Base-by-base conservation (phyloP, 2,113 vertebrate species). In the Psittacara wagleri region DNA sequence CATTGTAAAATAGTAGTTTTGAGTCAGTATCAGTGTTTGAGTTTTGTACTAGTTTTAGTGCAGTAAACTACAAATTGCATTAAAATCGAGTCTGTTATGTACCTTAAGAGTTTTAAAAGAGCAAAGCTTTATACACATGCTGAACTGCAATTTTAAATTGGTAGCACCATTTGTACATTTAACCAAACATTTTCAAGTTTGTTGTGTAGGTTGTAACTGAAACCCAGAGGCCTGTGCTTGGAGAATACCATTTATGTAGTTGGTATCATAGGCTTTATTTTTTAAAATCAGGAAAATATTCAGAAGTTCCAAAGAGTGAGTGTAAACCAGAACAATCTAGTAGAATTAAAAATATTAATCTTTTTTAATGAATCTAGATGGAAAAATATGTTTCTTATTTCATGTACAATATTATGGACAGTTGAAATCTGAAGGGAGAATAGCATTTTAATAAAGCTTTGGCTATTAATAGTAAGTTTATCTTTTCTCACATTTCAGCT, bases 401-500 rank as follows among this genome's bases (percentile, higher is more conserved):
- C n/a, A 44, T 43, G 13, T 8, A 61, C 25, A 89, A 17, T 49
- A 33, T 49, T 62, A 66, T 8, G 7, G 14, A 44, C 29, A 35
- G 7, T 67, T 74, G 64, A 91, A 92, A 55, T 9, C 33, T 55
- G 13, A 13, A 73, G 27, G 7, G 3, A 80, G 64, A 73, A 69
- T 31, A 76, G 6, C 7, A 52, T 69, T 83, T 90, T 48, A 85
- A 57, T 69, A 83, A 75, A 73, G 29, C 1, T 88, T 88, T 83
- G 68, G 4, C 54, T 96, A 90, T 94, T 93, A 77, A 77, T 90
- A 80, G 33, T 28, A 69, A 49, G 33, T 79, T 72, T 87, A 35
- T 90, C 33, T 89, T n/a, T 43, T 74, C 35, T 91, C 92, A 57
- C 48, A 84, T 79, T 87, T 93, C 86, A 91, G 31, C 52, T 91